phyloP scores from a whole-genome alignment of 2,113 vertebrate genomes.

The Noctilio leporinus region DNA sequence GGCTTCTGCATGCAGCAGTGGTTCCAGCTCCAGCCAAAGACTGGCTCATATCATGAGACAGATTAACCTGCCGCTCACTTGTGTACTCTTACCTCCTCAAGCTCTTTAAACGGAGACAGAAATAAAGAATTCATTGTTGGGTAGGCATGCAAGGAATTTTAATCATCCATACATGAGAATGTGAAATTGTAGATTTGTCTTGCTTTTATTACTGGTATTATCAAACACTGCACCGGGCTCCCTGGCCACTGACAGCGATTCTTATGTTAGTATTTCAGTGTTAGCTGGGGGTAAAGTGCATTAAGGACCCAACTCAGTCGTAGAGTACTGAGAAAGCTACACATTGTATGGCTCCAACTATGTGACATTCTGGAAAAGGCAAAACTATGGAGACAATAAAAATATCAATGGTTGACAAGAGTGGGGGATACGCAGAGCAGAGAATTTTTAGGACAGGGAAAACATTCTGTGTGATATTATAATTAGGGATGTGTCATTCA shows the following conservation, averaged over 20 bases:
- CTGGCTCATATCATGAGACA: neutral
- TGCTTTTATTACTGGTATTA: conserved; percentile 14
- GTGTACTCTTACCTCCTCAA: conserved; percentile 16
- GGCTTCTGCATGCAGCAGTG: neutral
- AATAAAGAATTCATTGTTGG: conserved; percentile 55
- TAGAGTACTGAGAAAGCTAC: neutral
- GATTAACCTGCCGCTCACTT: neutral
- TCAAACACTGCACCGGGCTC: neutral
- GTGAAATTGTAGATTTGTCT: neutral
- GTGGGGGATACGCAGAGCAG: neutral
- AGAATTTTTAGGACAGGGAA: neutral
- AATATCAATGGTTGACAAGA: neutral
- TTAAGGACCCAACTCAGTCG: neutral
- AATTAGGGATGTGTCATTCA: neutral
- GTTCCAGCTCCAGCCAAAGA: neutral
- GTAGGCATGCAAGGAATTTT: conserved; percentile 53
- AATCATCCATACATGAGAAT: conserved; percentile 47
- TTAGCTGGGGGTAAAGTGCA: neutral
- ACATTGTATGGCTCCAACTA: neutral
- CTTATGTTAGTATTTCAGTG: neutral
- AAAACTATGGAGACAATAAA: neutral
- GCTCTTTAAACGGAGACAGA: neutral
- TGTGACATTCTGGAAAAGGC: neutral
- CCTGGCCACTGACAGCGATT: neutral
- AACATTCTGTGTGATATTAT: neutral